Conservation (phyloP, 2,113 vertebrate species). For the Macheiramphus alcinus region DNA sequence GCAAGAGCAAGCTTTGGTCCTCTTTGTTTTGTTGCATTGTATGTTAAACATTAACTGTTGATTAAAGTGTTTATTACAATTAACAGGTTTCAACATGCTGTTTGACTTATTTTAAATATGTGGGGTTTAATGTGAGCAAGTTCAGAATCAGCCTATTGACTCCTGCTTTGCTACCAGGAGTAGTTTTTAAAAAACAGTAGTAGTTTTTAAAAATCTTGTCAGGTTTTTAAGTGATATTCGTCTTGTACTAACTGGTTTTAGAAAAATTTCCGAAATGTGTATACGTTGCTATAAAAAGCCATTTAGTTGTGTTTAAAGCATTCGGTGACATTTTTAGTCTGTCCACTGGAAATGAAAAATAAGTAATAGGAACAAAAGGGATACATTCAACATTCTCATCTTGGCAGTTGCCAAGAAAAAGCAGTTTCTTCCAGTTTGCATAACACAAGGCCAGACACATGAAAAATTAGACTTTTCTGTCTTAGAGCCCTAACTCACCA, state of each 20-base stretch:
- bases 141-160: background rate
- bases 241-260: background rate
- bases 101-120: background rate
- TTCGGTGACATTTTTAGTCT: background rate
- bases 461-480: background rate
- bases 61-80: background rate
- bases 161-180: background rate
- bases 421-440: background rate
- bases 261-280: background rate
- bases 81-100: background rate
- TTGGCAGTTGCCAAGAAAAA: background rate
- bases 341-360: background rate
- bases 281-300: background rate
- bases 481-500: background rate
- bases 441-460: background rate
- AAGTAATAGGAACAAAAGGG: background rate
- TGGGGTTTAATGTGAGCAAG: background rate
- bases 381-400: background rate
- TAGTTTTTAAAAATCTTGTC: background rate
- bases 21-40: background rate
- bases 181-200: background rate
- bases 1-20: background rate
- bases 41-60: background rate
- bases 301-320: background rate
- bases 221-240: background rate